Evolutionary conservation across 2,797 vertebrate species (phyloP).

Genomic region (Tolypeutes matacus): DNA sequence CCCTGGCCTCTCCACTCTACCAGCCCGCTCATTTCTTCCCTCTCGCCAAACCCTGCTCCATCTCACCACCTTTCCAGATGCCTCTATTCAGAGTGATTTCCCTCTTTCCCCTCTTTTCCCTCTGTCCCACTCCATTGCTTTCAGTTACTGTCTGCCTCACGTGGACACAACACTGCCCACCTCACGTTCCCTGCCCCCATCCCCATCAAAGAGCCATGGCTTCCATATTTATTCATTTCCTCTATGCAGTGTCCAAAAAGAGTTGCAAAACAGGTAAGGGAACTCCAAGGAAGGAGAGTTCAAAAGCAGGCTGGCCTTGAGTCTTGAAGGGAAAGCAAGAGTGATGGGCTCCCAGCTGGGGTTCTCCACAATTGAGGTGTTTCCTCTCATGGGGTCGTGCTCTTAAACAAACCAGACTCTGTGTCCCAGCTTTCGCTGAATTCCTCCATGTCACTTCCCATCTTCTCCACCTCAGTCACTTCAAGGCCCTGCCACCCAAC

Average conservation of each 20-base stretch:
- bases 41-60: not conserved
- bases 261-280: no score
- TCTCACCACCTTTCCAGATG: not conserved
- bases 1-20: not conserved
- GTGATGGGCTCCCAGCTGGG: rapidly evolving
- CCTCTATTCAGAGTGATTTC: not conserved
- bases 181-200: not conserved
- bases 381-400: not conserved
- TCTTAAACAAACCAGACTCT: not conserved
- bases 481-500: rapidly evolving
- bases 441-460: not conserved
- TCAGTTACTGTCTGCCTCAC: rapidly evolving
- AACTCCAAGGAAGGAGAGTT: no score
- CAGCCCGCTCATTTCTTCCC: not conserved
- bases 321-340: not conserved
- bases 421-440: not conserved
- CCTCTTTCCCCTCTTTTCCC: not conserved
- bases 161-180: not conserved
- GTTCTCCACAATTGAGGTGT: rapidly evolving
- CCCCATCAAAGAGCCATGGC: not conserved
- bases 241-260: not conserved
- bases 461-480: no score
- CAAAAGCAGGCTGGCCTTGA: not conserved
- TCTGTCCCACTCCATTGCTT: not conserved
- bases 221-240: rapidly evolving